Base-by-base conservation (phyloP, 2,113 vertebrate genomes). In the Prionailurus viverrinus region DNA sequence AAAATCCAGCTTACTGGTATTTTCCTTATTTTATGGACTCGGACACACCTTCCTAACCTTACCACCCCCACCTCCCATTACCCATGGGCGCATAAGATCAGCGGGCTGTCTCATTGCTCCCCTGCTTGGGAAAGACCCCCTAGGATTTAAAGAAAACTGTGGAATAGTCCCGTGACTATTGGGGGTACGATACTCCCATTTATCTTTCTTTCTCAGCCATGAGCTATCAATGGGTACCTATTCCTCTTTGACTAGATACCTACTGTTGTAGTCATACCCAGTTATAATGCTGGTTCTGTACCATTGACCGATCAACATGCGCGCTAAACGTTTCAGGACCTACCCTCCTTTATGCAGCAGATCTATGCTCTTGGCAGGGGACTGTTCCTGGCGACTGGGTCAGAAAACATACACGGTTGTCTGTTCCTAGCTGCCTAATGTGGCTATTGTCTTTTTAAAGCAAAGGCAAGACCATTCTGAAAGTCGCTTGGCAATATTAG, bases 151-250 rank as follows among this genome's bases (percentile, higher is more conserved):
- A 41, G 94, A 61, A 55, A 23, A 15, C 15, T n/a, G 9, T 65
- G 55, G n/a, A 63, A 11, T 3, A 18, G 9, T 14, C 41, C 1
- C 2, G 2, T 9, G 3, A 48, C 55, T 45, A 7, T 1, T 18
- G 1, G 16, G 33, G 45, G 14, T 14, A 7, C 36, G 11, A 3
- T 1, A 4, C 4, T 66, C 21, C 5, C 25, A 0, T 25, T 5
- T n/a, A 0, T 55, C 7, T 27, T 0, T 4, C 1, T 63, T 14
- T 58, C 27, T 66, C 23, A 33, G 41, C 58, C 7, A 5, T 8
- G 0, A 21, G 18, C 48, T 45, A 0, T 19, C 69, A 0, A 0
- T 13, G 6, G 61, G 19, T 23, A 0, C 4, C 68, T 18, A 0
- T 31, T 27, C 51, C 51, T 21, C 18, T 27, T 36, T 27, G 39